Conservation (phyloP, 1,140 invertebrate species). For the Ostrea edulis region DNA sequence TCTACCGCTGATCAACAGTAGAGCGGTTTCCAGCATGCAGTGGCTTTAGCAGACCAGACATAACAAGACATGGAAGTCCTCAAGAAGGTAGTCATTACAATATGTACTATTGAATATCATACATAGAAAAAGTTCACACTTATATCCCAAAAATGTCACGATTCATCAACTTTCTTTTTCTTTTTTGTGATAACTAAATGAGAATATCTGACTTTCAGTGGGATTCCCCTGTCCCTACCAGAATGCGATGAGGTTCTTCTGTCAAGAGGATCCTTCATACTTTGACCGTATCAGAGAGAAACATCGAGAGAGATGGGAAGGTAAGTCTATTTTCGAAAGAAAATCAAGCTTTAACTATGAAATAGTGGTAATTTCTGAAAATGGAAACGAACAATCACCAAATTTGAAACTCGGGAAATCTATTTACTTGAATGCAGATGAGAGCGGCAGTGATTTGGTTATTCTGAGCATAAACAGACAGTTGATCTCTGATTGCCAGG, state of each 20-base stretch:
- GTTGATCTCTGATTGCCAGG: conserved; percentile 43
- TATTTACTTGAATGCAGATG: not conserved
- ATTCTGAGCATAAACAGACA: conserved; percentile 23
- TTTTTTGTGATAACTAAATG: not conserved
- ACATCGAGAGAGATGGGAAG: conserved; percentile 66
- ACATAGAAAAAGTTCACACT: not conserved
- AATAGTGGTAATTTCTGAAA: not conserved
- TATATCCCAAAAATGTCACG: too few species aligned
- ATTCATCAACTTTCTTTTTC: not conserved
- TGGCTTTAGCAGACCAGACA: conserved; percentile 43
- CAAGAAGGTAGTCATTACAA: conserved; percentile 46
- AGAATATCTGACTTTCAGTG: conserved; percentile 46
- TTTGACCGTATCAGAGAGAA: conserved; percentile 67
- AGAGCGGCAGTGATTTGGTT: not conserved
- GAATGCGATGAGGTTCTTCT: conserved; percentile 69
- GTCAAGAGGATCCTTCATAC: conserved; percentile 68
- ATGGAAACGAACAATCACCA: not conserved
- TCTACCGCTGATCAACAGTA: not conserved
- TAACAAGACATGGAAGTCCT: conserved; percentile 48
- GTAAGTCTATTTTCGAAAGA: conserved; percentile 56
- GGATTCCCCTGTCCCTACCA: conserved; percentile 68
- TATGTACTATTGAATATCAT: not conserved
- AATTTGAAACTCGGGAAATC: not conserved
- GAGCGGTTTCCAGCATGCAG: conserved; percentile 5
- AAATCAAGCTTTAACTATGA: not conserved